These are phyloP conservation scores for Darevskia mixta DNA, from an alignment of 2,797 vertebrate species.

Conservation along the genomic window DNA sequence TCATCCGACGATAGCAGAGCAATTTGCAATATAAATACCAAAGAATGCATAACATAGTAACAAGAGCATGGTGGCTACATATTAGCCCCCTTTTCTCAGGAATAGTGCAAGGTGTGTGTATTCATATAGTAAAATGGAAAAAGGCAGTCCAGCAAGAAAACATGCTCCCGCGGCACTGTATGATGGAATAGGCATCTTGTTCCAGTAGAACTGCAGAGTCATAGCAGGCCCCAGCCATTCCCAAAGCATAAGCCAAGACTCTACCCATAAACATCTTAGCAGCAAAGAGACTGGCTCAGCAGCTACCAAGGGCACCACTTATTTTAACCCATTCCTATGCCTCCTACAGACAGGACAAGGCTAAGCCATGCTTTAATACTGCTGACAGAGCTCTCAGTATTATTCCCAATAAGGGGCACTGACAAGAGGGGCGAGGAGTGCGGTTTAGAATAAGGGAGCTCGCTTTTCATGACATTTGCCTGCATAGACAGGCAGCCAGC, in stretches of 20 bases:
- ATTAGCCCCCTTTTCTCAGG: neutral
- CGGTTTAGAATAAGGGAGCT: neutral
- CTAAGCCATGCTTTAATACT: neutral
- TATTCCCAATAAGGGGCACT: neutral
- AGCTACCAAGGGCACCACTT: slow-evolving; percentile 44
- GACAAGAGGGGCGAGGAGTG: neutral
- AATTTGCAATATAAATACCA: too few relatives aligned
- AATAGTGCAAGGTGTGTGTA: neutral
- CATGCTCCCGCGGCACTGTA: slow-evolving; percentile 47
- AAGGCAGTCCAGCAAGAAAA: slow-evolving; percentile 51
- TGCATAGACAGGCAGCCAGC: neutral
- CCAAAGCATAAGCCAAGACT: slow-evolving; percentile 59
- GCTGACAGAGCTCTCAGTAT: neutral
- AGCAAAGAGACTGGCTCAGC: slow-evolving; percentile 49
- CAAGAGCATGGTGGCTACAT: neutral
- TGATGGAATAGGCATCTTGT: slow-evolving; percentile 82
- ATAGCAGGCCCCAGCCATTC: slow-evolving; percentile 76
- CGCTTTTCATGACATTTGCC: neutral
- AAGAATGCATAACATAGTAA: too few relatives aligned
- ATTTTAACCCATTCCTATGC: slow-evolving; percentile 14
- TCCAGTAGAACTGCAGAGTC: slow-evolving; percentile 83
- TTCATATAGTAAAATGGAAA: slow-evolving; percentile 33
- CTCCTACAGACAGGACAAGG: neutral
- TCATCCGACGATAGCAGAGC: too few relatives aligned
- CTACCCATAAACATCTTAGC: slow-evolving; percentile 57